These are phyloP conservation scores for Euura saliciscinereae DNA, from an alignment of 1,140 invertebrate genomes.

Conservation along the genomic window DNA sequence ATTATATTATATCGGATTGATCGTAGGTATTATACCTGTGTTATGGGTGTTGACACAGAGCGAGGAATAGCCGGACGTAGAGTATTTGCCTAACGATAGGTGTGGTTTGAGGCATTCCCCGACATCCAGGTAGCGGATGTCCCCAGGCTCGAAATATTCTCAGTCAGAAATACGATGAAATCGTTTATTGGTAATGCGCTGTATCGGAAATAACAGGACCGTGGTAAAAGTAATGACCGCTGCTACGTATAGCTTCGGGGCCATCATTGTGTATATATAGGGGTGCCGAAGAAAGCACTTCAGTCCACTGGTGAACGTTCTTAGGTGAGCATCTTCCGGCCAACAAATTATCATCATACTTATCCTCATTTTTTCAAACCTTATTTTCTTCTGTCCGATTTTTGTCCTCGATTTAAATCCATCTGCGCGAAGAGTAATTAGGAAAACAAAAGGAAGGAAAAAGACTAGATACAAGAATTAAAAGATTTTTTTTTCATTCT, in stretches of 20 bases:
- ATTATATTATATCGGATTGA: too few relatives aligned
- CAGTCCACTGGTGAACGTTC: conserved; percentile 54
- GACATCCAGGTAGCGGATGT: neutral
- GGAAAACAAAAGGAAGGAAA: too few relatives aligned
- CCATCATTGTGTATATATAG: conserved; percentile 56
- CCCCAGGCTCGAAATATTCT: conserved; percentile 12
- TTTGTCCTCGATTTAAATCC: too few relatives aligned
- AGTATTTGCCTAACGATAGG: neutral
- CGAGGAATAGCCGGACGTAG: neutral
- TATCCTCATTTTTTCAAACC: too few relatives aligned
- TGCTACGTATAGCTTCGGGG: conserved; percentile 28
- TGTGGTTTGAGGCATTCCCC: neutral
- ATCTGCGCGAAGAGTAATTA: too few relatives aligned
- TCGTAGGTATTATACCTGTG: too few relatives aligned
- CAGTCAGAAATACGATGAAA: conserved; percentile 8
- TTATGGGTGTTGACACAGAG: neutral
- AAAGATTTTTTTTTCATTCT: too few relatives aligned
- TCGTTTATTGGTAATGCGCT: conserved; percentile 15
- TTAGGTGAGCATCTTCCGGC: conserved; percentile 40
- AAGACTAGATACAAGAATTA: too few relatives aligned
- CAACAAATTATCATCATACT: too few relatives aligned
- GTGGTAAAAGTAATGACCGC: conserved; percentile 45
- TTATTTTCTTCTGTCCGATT: too few relatives aligned
- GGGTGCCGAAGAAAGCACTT: conserved; percentile 40
- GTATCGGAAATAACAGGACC: conserved; percentile 32